Evolutionary conservation across 2,797 vertebrate species (phyloP), one percentile per base, ranked within the genome.

Genomic region (Gambusia yucatana): DNA sequence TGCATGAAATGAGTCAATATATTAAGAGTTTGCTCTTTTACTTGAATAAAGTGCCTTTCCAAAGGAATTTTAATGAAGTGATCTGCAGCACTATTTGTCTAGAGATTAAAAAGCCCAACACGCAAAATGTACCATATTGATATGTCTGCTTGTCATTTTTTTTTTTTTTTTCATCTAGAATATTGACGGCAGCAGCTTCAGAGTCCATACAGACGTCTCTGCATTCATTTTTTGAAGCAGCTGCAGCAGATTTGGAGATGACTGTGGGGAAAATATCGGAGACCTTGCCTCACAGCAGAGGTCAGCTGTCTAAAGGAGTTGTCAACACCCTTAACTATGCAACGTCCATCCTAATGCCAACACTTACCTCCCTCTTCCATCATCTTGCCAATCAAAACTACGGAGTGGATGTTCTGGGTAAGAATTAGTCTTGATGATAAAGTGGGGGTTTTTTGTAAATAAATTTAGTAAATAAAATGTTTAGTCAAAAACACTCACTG

Each of bases 311-410:
- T 47, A 96, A 94, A 88, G 97, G 96, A 67, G 95, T 96, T 48
- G 96, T 95, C 36, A 96, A 96, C 85, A 95, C 97, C 79, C 95
- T 98, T 87, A 95, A 95, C 84, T 97, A 97, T 84, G 97, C 96
- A 50, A 97, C 95, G 0, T 95, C 97, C 77, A 93, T 96, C 8
- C 97, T 99, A n/a, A 89, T 99, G 33, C 98, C 98, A 2, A 96
- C 97, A 36, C 95, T 99, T 50, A 98, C 97, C 0, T 97, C 98
- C 1, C 91, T 99, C 44, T 98, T 99, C 89, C 97, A 97, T 78
- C 98, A 99, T 86, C 94, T 98, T 73, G 95, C 95, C 78, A 96
- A 94, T 83, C 96, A 97, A 82, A 96, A 96, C 72, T 96, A 96
- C 79, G 97, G 97, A 73, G 94, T 95, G 82, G 96, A 98, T 87